Evolutionary conservation across 1,140 invertebrate species (phyloP).

Genomic region (Achatina immaculata): DNA sequence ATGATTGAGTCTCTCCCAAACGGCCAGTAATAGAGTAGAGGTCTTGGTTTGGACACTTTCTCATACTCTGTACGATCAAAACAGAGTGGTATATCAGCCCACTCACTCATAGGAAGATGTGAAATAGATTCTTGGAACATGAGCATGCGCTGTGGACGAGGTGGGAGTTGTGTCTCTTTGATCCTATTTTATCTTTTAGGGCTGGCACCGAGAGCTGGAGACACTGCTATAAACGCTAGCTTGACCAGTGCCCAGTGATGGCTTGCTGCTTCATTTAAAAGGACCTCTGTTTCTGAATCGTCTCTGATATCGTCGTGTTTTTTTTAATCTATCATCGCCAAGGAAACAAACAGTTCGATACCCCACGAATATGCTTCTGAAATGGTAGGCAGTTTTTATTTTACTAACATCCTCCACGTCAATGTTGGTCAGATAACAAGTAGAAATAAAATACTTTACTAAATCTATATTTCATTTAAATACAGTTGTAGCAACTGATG

Average conservation of each 20-base stretch:
- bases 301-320: background rate
- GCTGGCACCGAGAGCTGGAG: background rate
- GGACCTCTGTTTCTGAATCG: background rate
- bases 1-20: too few relatives aligned
- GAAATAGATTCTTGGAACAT: constrained; percentile 1
- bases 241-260: constrained; percentile 1
- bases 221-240: constrained; percentile 15
- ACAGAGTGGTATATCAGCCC: constrained; percentile 2
- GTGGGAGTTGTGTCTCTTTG: background rate
- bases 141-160: background rate
- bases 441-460: background rate
- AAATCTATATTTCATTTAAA: background rate
- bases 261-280: background rate
- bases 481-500: background rate
- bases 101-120: background rate
- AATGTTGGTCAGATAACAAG: background rate
- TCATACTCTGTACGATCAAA: background rate
- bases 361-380: background rate
- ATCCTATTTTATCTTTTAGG: background rate
- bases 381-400: background rate
- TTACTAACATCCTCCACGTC: background rate
- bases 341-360: too few relatives aligned
- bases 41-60: background rate
- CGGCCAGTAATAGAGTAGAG: constrained; percentile 3
- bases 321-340: too few relatives aligned